Evolutionary conservation across 2,797 vertebrate genomes (phyloP), one percentile per base, ranked within the genome.

Genomic region (Sebastolobus alascanus): DNA sequence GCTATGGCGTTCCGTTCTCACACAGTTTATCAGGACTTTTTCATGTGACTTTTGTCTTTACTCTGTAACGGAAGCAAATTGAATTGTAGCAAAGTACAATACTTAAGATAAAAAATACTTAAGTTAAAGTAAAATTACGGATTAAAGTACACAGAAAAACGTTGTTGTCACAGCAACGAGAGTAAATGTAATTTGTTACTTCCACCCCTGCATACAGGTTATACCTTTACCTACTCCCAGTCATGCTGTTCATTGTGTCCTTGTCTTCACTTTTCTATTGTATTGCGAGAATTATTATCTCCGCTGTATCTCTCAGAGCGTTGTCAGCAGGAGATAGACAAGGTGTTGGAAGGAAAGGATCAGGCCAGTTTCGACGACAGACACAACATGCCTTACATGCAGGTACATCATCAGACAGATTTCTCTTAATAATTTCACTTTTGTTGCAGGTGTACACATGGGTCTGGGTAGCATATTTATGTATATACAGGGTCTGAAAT

Each of bases 261-360:
- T 46, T 29, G 25, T 46, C 38, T 50, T 31, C 18, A 67, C 64
- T 12, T 50, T 67, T 50, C 27, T 27, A 27, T 25, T 25, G 3
- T 37, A 69, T 56, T 22, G 11, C 20, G 18, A 50, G 46, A 50
- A 50, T 68, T 8, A 35, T 35, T 55, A 37, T 29, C 56, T 58
- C 12, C 58, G 11, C 2, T 60, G 8, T 54, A 10, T 35, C 4
- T 78, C 58, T 70, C 85, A 94, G 94, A 91, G 9, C 86, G 61
- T n/a, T 95, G 94, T 82, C 93, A 94, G 13, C 81, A 91, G 75
- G 94, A 96, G 81, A 94, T 96, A 6, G 93, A 95, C 72, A 35
- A 56, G 18, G 87, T 93, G 38, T 76, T 96, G 18, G 79, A 86
- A 2, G 92, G 68, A 14, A 94, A 92, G 40, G 73, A 84, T 8